These are phyloP conservation scores for Fulmarus glacialis DNA, from an alignment of 2,113 vertebrate species.

Conservation along the genomic window DNA sequence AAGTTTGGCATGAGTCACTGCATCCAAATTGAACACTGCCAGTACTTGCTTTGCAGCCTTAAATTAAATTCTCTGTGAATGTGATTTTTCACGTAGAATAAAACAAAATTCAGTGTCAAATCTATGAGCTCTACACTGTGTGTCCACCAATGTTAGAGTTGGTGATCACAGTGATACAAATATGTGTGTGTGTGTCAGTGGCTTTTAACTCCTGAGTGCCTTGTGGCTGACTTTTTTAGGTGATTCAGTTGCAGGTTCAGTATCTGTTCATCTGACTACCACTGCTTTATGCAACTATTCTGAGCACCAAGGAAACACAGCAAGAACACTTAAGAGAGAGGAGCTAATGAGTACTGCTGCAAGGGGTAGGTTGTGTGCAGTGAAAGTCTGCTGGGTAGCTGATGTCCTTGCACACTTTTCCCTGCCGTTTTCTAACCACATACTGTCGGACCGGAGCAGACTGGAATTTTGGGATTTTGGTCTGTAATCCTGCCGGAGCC, in stretches of 20 bases:
- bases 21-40: neutral
- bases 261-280: neutral
- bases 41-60: neutral
- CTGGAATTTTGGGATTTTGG: neutral
- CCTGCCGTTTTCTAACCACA: neutral
- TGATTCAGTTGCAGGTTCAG: neutral
- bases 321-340: neutral
- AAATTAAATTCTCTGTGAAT: neutral
- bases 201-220: neutral
- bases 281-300: accelerated
- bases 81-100: neutral
- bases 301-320: neutral
- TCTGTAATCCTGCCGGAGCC: neutral
- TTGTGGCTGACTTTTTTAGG: neutral
- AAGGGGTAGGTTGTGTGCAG: neutral
- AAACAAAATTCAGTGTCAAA: neutral
- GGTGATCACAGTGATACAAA: neutral
- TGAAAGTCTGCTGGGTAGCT: neutral
- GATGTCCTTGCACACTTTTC: neutral
- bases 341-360: neutral
- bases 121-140: neutral
- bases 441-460: neutral
- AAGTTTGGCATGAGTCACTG: neutral
- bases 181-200: neutral
- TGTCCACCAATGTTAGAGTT: neutral